These are phyloP conservation scores for Eulemur macaco DNA, from an alignment of 2,113 vertebrate genomes.

Conservation along the genomic window DNA sequence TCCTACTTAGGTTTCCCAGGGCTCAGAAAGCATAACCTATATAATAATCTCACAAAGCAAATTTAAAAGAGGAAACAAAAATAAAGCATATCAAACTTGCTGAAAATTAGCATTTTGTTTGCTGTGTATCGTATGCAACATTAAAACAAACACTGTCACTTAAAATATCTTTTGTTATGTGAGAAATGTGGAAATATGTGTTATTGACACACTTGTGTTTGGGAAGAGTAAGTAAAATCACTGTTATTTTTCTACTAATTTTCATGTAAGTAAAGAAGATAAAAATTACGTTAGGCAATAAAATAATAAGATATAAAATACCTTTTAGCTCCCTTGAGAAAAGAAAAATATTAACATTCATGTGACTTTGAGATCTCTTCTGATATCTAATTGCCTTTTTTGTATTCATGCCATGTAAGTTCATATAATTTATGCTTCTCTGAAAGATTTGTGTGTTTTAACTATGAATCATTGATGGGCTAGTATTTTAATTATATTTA, in stretches of 20 bases:
- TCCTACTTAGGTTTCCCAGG: background rate
- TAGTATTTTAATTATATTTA: background rate
- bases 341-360: background rate
- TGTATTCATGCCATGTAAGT: background rate
- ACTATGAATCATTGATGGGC: background rate
- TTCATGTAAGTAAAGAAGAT: background rate
- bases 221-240: background rate
- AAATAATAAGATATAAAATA: background rate
- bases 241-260: background rate
- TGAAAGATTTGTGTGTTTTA: background rate
- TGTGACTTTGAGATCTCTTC: background rate
- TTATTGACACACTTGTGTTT: background rate
- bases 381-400: background rate
- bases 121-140: background rate
- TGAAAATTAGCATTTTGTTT: background rate
- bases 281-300: background rate
- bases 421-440: background rate
- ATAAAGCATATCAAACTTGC: background rate
- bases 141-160: background rate
- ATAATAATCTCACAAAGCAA: slow-evolving; percentile 1
- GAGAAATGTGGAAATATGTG: background rate
- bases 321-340: background rate
- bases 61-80: slow-evolving; percentile 11
- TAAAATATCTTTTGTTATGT: background rate
- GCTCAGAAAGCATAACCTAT: background rate